phyloP scores from a whole-genome alignment of 2,113 vertebrate species.

The Coregonus clupeaformis region DNA sequence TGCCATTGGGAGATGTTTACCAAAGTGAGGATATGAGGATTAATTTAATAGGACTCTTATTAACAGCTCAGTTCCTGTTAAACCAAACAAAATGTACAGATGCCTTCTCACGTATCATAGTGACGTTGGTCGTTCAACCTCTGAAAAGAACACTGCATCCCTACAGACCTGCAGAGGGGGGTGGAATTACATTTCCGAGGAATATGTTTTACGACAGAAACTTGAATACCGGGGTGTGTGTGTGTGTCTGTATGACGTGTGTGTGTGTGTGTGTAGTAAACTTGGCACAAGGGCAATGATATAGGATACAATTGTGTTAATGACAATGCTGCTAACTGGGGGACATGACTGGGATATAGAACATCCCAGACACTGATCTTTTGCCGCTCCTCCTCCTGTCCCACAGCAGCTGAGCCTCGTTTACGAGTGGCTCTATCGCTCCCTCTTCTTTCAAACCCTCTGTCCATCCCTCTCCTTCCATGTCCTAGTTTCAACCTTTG shows the following conservation, averaged over 20 bases:
- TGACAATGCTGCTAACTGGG: too few species aligned
- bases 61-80: too few species aligned
- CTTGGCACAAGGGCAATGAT: slow-evolving; percentile 44
- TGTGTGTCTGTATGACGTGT: background rate
- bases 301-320: background rate
- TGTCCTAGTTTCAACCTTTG: background rate
- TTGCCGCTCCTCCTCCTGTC: background rate
- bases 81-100: too few species aligned
- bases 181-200: slow-evolving; percentile 14
- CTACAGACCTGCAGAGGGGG: too few species aligned
- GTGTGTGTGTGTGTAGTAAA: slow-evolving; percentile 23
- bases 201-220: background rate
- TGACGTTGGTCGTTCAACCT: too few species aligned
- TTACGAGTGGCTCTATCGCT: background rate
- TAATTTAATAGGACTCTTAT: too few species aligned
- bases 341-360: background rate
- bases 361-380: slow-evolving; percentile 31
- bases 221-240: background rate
- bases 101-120: too few species aligned
- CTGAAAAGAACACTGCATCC: background rate
- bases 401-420: slow-evolving; percentile 19
- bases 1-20: too few species aligned
- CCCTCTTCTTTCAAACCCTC: background rate
- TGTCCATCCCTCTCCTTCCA: background rate
- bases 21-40: too few species aligned